phyloP scores from a whole-genome alignment of 1,140 invertebrate genomes.

The Bradynema listronoti region DNA sequence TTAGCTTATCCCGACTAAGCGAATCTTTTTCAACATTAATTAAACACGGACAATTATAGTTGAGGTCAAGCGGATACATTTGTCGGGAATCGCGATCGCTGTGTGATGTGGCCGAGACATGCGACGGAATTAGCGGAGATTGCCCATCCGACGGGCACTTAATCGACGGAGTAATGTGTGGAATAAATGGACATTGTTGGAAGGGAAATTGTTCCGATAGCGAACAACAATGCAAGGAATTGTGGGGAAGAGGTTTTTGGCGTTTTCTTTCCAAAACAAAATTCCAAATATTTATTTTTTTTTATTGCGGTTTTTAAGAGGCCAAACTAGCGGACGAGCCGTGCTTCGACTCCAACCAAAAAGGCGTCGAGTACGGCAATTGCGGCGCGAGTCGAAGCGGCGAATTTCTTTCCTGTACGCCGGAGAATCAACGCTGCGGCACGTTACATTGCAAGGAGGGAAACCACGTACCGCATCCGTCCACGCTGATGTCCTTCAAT shows the following conservation, averaged over 20 bases:
- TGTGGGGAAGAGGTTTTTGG: constrained; percentile 45
- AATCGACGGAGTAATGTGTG: constrained; percentile 53
- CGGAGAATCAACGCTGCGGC: constrained; percentile 46
- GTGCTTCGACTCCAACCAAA: constrained; percentile 50
- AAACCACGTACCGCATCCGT: constrained; percentile 20
- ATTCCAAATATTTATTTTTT: constrained; percentile 1
- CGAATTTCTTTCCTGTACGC: constrained; percentile 33
- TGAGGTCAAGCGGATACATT: constrained; percentile 38
- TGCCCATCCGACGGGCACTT: constrained; percentile 55
- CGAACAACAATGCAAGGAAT: constrained; percentile 45
- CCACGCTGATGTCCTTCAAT: constrained; percentile 48
- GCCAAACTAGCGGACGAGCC: constrained; percentile 41
- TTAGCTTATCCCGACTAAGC: too few species aligned
- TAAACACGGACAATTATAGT: constrained; percentile 11
- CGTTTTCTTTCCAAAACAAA: constrained; percentile 11
- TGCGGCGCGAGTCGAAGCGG: constrained; percentile 44
- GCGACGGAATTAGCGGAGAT: constrained; percentile 54
- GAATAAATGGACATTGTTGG: constrained; percentile 55
- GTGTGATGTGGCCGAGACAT: constrained; percentile 53
- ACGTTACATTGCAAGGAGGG: constrained; percentile 49
- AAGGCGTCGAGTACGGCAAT: constrained; percentile 56
- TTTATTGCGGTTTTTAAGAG: constrained; percentile 13
- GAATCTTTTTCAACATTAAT: too few species aligned
- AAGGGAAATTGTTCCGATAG: constrained; percentile 53
- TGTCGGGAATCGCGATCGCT: constrained; percentile 43